Percentiles rank a stretch among this genome's conserved stretches.
These are phyloP conservation scores for Macrotis lagotis DNA, from an alignment of 2,113 vertebrate species.

Conservation along the genomic window DNA sequence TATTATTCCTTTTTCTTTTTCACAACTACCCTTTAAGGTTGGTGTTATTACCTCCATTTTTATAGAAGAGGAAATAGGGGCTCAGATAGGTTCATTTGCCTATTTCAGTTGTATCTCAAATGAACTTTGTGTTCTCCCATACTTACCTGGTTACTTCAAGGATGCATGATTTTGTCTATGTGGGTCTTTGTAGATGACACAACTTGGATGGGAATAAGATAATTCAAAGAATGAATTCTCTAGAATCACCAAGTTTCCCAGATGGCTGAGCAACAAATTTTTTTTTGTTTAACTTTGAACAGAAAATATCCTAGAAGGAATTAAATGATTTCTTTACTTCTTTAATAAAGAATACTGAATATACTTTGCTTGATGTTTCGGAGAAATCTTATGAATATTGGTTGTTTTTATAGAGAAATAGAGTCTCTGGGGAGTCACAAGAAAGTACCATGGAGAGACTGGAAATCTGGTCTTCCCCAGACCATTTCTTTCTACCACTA, in stretches of 20 bases:
- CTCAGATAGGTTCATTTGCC: background rate
- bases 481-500: background rate
- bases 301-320: constrained; percentile 26
- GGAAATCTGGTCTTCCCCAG: background rate
- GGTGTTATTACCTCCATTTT: background rate
- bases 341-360: background rate
- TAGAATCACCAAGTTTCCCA: background rate
- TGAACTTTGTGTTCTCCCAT: background rate
- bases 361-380: background rate
- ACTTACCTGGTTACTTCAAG: background rate
- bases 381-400: background rate
- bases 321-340: constrained; percentile 33
- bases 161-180: background rate
- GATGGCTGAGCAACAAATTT: constrained; percentile 17
- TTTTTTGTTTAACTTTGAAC: constrained; percentile 36
- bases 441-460: background rate
- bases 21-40: background rate
- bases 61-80: background rate
- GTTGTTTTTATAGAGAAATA: rapidly evolving
- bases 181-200: background rate
- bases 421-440: rapidly evolving
- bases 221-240: background rate
- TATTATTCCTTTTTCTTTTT: background rate
- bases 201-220: background rate
- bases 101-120: background rate